phyloP scores from a whole-genome alignment of 2,113 vertebrate species.

The Podiceps cristatus region DNA sequence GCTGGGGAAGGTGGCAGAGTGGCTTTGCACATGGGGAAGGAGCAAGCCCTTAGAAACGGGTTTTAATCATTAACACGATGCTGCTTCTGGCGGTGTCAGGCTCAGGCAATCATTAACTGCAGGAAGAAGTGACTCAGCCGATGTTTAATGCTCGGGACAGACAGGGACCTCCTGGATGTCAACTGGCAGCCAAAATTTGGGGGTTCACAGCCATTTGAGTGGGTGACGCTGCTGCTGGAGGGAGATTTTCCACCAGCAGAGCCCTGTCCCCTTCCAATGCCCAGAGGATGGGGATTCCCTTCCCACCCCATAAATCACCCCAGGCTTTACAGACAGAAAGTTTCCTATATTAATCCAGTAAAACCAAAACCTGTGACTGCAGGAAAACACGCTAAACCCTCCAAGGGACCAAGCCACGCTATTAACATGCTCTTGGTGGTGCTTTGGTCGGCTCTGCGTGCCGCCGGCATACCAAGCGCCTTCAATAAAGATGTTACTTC shows the following conservation, averaged over 20 bases:
- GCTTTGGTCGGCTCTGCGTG: rapidly evolving
- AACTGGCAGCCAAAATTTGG: neutral
- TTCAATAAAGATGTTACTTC: neutral
- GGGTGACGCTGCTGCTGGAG: neutral
- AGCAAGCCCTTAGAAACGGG: neutral
- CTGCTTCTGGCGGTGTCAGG: rapidly evolving
- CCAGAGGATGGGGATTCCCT: rapidly evolving
- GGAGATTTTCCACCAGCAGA: neutral
- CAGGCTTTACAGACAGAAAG: neutral
- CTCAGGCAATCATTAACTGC: neutral
- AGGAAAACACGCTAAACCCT: neutral
- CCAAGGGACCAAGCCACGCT: rapidly evolving
- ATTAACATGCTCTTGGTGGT: rapidly evolving
- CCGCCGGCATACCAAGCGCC: neutral
- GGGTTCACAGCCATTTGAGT: neutral
- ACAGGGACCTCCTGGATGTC: neutral
- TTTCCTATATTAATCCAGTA: neutral
- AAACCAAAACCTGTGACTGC: neutral
- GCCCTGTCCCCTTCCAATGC: no score
- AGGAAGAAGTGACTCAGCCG: neutral
- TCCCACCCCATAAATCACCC: neutral
- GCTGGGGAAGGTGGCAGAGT: neutral
- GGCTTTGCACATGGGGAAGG: rapidly evolving
- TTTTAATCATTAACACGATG: neutral
- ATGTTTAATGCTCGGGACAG: rapidly evolving